Evolutionary conservation across 2,797 vertebrate genomes (phyloP), one percentile per base, ranked within the genome.

Genomic region (Chaetodon trifasciatus): DNA sequence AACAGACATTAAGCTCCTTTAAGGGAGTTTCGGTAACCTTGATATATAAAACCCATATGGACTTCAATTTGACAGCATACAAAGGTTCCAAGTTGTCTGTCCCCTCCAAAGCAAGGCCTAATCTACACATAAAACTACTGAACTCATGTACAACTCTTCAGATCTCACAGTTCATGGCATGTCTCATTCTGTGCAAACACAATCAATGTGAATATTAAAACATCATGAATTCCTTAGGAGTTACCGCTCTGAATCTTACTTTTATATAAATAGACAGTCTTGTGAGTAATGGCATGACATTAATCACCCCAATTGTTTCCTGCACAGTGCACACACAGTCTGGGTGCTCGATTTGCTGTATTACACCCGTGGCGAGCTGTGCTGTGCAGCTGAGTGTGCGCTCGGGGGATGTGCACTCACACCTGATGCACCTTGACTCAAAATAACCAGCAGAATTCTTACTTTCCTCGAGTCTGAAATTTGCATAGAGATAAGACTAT

Each of bases 371-470:
- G 46, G 67, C 7, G 28, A 76, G 61, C 49, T 47, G 28, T 49
- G 40, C 32, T 32, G n/a, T 58, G 39, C 58, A 32, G 71, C 53
- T 69, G 80, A 76, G 74, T 74, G 56, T 63, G 50, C 9, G 44
- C 73, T 67, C 1, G 11, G 21, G 55, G 57, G 64, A 53, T 40
- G 32, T 60, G 23, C 0, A 6, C 78, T 62, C 47, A 60, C 74
- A 62, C 62, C 76, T 70, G 60, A 74, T 52, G 37, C 67, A 76
- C 21, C 40, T 40, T 57, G 68, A 76, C 69, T 64, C 64, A 37
- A 84, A 81, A 80, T 66, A 68, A 57, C 62, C 15, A 53, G 21
- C 17, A 21, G 40, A 35, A 61, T 61, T 75, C 73, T 65, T n/a
- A 65, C 60, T n/a, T 32, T 24, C 21, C 13, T 66, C 15, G 17